phyloP scores from a whole-genome alignment of 2,797 vertebrate genomes.

The Syngnathus acus region DNA sequence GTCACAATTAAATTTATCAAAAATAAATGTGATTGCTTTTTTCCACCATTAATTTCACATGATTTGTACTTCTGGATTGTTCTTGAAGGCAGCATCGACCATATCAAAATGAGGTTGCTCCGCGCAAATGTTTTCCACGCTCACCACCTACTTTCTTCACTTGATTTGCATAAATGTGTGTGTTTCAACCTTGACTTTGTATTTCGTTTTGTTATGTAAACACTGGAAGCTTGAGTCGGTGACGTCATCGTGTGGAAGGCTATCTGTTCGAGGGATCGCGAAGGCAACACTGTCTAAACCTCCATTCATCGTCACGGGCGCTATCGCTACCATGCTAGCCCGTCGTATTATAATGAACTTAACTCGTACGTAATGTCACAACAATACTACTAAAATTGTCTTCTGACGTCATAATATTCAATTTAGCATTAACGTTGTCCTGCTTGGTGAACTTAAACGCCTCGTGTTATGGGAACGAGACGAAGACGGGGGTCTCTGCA shows the following conservation, averaged over 20 bases:
- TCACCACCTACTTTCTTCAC: too few species aligned
- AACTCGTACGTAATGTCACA: not conserved
- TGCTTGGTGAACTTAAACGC: slow-evolving; percentile 13
- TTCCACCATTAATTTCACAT: not conserved
- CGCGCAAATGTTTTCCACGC: too few species aligned
- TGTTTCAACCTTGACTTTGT: not conserved
- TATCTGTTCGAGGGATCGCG: slow-evolving; percentile 12
- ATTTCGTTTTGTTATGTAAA: not conserved
- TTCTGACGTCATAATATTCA: not conserved
- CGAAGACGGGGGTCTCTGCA: slow-evolving; percentile 44
- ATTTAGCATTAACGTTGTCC: not conserved
- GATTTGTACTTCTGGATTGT: not conserved
- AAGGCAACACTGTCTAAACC: slow-evolving; percentile 32
- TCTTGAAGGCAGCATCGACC: not conserved
- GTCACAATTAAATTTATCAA: slow-evolving; percentile 32
- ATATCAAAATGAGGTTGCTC: too few species aligned
- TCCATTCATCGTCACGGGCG: slow-evolving; percentile 41
- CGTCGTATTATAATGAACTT: not conserved
- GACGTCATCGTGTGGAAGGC: not conserved
- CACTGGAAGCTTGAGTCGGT: not conserved
- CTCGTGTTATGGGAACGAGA: slow-evolving; percentile 58
- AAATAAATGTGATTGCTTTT: not conserved
- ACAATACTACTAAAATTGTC: too few species aligned
- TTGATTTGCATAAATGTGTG: too few species aligned
- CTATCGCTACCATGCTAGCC: not conserved